Conservation (phyloP, 2,888 invertebrate genomes). For the Drosophila falleni region DNA sequence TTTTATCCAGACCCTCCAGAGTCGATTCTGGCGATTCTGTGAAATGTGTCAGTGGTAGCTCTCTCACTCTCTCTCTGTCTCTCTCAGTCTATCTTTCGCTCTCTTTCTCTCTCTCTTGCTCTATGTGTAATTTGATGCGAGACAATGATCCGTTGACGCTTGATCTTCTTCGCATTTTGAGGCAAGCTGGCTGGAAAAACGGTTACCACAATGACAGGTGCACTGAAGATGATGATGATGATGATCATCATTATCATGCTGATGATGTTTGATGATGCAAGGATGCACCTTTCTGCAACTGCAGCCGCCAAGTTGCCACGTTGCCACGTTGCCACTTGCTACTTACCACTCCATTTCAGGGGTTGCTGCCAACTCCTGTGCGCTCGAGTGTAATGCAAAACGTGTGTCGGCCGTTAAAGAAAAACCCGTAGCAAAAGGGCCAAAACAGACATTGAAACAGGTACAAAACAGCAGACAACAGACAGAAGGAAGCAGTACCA, state of each 20-base stretch:
- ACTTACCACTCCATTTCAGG: constrained; percentile 20
- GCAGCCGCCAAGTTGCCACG: constrained; percentile 34
- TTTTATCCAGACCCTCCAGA: constrained; percentile 69
- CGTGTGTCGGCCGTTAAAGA: constrained; percentile 61
- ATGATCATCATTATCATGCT: constrained; percentile 31
- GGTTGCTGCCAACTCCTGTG: constrained; percentile 55
- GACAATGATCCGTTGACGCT: constrained; percentile 81
- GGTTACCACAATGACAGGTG: constrained; percentile 79
- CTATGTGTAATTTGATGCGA: constrained; percentile 77
- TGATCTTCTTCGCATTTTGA: constrained; percentile 59
- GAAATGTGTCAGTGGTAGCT: constrained; percentile 47
- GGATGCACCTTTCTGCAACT: constrained; percentile 79
- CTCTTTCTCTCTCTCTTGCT: background rate
- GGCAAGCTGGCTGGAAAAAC: constrained; percentile 53
- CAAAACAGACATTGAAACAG: constrained; percentile 37
- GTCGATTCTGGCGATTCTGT: constrained; percentile 64
- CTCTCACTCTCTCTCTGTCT: background rate
- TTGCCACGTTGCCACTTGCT: constrained; percentile 18
- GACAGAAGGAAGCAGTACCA: constrained; percentile 5
- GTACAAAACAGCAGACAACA: constrained; percentile 25
- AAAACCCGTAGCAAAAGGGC: constrained; percentile 31
- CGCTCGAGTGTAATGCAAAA: constrained; percentile 68
- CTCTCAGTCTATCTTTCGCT: background rate
- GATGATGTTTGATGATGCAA: constrained; percentile 56
- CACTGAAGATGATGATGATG: too few species aligned